Evolutionary conservation across 2,797 vertebrate genomes (phyloP).

Genomic region (Sphaeramia orbicularis): DNA sequence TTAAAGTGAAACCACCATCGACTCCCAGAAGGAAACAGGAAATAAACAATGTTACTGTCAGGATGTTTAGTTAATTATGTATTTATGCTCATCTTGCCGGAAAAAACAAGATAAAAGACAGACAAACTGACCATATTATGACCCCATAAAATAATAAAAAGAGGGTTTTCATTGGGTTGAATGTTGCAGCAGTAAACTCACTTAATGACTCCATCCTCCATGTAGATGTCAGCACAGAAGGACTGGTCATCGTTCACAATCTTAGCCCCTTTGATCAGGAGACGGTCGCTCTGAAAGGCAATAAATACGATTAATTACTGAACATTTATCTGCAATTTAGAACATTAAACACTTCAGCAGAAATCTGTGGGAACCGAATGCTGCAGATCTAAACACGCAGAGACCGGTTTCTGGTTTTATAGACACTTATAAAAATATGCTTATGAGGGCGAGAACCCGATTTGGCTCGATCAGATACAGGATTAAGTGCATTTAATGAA

Average conservation of each 20-base stretch:
- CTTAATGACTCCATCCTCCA: constrained; percentile 99
- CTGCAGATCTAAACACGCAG: background rate
- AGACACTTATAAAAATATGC: constrained; percentile 38
- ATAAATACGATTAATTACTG: constrained; percentile 25
- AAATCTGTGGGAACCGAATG: constrained; percentile 14
- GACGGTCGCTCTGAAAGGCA: constrained; percentile 92
- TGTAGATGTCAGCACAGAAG: constrained; percentile 98
- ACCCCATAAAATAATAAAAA: constrained; percentile 1
- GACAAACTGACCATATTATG: background rate
- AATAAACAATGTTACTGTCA: no score
- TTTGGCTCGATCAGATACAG: constrained; percentile 23
- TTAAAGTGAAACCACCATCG: no score
- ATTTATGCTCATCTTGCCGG: background rate
- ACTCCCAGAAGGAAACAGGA: no score
- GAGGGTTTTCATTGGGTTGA: background rate
- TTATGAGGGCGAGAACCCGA: constrained; percentile 31
- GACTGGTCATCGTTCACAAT: constrained; percentile 99
- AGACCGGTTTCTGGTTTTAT: constrained; percentile 33
- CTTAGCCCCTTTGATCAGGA: constrained; percentile 98
- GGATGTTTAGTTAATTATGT: no score
- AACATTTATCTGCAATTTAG: background rate
- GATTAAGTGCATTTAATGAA: constrained; percentile 39
- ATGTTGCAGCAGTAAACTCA: constrained; percentile 81
- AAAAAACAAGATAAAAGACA: background rate
- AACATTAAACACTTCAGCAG: background rate